A percentile compares a stretch with the other conserved stretches of the same genome.
phyloP scores from a whole-genome alignment of 1,140 invertebrate species.

The Asbolus verrucosus region DNA sequence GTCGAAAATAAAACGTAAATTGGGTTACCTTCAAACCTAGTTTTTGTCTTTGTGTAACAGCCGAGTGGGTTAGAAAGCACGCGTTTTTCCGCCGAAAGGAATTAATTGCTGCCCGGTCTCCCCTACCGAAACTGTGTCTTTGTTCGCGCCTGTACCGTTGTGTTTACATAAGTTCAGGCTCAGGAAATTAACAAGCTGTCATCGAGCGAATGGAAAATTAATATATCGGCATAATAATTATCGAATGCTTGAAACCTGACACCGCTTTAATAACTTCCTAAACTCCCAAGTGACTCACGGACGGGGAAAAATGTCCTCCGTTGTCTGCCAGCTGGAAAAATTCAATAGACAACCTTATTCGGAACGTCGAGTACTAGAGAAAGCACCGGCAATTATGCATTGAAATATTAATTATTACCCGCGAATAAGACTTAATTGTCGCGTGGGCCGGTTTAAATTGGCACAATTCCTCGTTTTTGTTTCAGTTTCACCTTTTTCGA shows the following conservation, averaged over 20 bases:
- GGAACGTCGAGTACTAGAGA: constrained; percentile 33
- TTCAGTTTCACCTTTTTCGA: constrained; percentile 17
- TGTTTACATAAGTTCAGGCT: constrained; percentile 27
- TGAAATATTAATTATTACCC: constrained; percentile 34
- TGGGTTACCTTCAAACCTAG: constrained; percentile 37
- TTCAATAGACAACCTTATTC: constrained; percentile 17
- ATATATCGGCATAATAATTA: constrained; percentile 9
- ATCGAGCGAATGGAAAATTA: constrained; percentile 5
- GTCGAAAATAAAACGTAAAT: constrained; percentile 35
- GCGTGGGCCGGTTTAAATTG: constrained; percentile 23
- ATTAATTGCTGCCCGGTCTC: no score
- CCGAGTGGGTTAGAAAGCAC: constrained; percentile 24
- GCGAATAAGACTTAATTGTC: constrained; percentile 33
- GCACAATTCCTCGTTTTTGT: constrained; percentile 27
- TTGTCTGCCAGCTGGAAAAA: constrained; percentile 15
- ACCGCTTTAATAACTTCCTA: constrained; percentile 30
- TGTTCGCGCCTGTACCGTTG: no score
- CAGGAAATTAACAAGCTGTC: constrained; percentile 9
- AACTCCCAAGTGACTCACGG: constrained; percentile 18
- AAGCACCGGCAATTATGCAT: constrained; percentile 34
- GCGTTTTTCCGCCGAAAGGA: constrained; percentile 19
- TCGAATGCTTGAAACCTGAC: constrained; percentile 21
- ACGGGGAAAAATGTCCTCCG: constrained; percentile 24
- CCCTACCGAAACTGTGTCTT: no score
- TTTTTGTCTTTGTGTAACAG: constrained; percentile 10